A percentile compares a stretch with the other conserved stretches of the same genome.
Conservation (phyloP, 2,797 vertebrate genomes). For the Sciurus vulgaris region DNA sequence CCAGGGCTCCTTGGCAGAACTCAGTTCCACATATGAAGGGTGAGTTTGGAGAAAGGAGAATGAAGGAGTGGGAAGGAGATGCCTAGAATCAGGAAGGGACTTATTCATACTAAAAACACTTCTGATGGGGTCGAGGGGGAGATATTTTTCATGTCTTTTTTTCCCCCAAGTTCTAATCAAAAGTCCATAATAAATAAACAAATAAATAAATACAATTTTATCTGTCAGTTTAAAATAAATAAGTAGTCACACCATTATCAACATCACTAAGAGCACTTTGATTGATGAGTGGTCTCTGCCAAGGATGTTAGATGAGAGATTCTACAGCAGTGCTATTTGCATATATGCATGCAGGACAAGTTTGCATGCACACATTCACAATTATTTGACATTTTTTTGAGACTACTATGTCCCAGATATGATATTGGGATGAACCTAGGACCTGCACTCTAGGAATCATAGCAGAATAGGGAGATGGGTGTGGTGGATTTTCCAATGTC, state of each 20-base stretch:
- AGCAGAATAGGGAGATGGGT: no score
- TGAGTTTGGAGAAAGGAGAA: neutral
- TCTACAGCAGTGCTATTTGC: neutral
- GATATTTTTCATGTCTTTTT: neutral
- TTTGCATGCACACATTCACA: neutral
- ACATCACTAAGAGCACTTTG: neutral
- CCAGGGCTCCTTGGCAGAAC: neutral
- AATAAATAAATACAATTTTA: neutral
- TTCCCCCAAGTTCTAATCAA: neutral
- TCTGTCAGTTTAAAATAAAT: neutral
- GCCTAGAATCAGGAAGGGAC: neutral
- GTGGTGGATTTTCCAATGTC: neutral
- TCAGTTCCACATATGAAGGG: neutral
- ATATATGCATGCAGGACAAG: accelerated
- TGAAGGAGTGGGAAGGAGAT: neutral
- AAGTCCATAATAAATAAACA: neutral
- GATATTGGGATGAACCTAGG: neutral
- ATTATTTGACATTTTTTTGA: neutral
- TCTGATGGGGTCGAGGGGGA: neutral
- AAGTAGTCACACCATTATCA: neutral
- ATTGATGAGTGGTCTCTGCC: neutral
- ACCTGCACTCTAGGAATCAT: neutral
- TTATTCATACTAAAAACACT: accelerated
- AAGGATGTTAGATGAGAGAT: neutral
- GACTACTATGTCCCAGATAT: neutral